Evolutionary conservation across 2,888 invertebrate genomes (phyloP).

Genomic region (Leistus spinibarbis): DNA sequence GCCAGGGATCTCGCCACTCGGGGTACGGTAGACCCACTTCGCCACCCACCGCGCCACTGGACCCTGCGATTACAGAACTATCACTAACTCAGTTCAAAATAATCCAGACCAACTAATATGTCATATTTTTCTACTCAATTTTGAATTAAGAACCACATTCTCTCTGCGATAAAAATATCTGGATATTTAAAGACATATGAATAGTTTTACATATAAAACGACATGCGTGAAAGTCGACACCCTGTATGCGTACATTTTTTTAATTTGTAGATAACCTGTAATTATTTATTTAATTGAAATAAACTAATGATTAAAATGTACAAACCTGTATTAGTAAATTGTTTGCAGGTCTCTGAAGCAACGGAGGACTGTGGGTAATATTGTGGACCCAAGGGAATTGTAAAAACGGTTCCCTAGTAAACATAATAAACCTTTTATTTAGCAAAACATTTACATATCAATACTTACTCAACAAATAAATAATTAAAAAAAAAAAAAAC

Average conservation of each 20-base stretch:
- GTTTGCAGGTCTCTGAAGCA: conserved; percentile 19
- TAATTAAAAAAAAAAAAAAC: no score
- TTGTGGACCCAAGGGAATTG: conserved; percentile 45
- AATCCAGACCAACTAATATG: no score
- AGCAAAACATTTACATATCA: not conserved
- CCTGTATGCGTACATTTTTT: no score
- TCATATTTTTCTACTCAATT: no score
- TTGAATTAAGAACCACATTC: no score
- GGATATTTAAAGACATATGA: not conserved
- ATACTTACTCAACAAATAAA: not conserved
- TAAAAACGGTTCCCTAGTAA: conserved; percentile 48
- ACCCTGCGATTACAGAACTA: not conserved
- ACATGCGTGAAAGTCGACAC: no score
- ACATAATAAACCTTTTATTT: conserved; percentile 18
- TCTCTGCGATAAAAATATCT: not conserved
- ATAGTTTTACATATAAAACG: no score
- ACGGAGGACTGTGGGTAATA: conserved; percentile 51
- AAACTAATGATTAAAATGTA: not conserved
- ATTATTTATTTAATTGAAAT: no score
- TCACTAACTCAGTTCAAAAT: not conserved
- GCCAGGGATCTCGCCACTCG: conserved; percentile 58
- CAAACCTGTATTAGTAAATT: conserved; percentile 24
- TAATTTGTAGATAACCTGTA: no score
- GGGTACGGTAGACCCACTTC: conserved; percentile 50
- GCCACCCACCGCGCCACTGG: not conserved